Percentiles rank a stretch among this genome's conserved stretches.
Evolutionary conservation across 2,888 invertebrate species (phyloP).

Genomic region (Mechanitis mazaeus): DNA sequence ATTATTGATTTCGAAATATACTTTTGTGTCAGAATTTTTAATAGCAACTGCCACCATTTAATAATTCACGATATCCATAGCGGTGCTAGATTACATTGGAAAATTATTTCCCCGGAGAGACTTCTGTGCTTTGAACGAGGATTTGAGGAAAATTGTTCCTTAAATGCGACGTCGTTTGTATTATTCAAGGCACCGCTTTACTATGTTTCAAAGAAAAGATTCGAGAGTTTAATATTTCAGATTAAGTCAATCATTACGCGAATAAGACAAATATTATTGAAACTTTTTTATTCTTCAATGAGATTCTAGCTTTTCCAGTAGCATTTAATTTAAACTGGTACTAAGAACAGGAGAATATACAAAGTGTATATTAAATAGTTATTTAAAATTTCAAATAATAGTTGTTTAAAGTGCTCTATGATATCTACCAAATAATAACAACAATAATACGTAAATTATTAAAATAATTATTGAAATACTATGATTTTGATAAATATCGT

Average conservation of each 20-base stretch:
- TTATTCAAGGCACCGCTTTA: slow-evolving; percentile 5
- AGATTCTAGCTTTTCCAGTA: too few relatives aligned
- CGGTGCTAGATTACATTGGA: slow-evolving; percentile 28
- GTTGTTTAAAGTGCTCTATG: too few relatives aligned
- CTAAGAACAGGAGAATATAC: too few relatives aligned
- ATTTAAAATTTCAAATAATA: too few relatives aligned
- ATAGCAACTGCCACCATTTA: slow-evolving; percentile 18
- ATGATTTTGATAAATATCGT: neutral
- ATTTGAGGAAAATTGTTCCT: slow-evolving; percentile 26
- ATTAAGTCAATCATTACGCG: neutral
- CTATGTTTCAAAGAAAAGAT: neutral
- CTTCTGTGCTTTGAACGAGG: slow-evolving; percentile 28
- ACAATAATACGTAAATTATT: neutral
- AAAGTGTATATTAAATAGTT: too few relatives aligned
- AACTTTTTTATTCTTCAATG: too few relatives aligned
- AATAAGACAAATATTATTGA: neutral
- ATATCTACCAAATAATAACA: too few relatives aligned
- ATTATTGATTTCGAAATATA: too few relatives aligned
- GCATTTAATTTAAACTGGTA: too few relatives aligned
- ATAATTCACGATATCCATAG: slow-evolving; percentile 28
- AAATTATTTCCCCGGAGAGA: slow-evolving; percentile 30
- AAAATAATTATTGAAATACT: neutral
- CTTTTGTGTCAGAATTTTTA: neutral
- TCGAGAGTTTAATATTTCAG: neutral
- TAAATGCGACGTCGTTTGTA: slow-evolving; percentile 14